Conservation (phyloP, 2,797 vertebrate species). For the Myotis vivesi region DNA sequence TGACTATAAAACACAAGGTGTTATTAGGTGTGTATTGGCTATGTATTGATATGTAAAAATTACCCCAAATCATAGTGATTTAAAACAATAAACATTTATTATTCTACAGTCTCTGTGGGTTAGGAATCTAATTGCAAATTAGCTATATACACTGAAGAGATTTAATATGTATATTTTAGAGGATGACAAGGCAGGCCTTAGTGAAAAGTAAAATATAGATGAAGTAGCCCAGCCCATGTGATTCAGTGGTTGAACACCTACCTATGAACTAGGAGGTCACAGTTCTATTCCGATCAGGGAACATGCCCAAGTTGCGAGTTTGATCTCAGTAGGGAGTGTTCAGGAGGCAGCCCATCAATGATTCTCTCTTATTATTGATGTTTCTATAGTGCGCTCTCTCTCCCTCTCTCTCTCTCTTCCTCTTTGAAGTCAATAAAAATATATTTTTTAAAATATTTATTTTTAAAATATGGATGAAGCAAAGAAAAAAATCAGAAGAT, state of each 20-base stretch:
- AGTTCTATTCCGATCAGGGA: too few relatives aligned
- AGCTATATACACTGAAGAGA: neutral
- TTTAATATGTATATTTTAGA: neutral
- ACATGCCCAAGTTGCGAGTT: too few relatives aligned
- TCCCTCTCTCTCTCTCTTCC: too few relatives aligned
- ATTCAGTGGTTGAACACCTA: too few relatives aligned
- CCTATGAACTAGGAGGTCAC: too few relatives aligned
- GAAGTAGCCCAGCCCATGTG: neutral
- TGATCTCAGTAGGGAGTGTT: too few relatives aligned
- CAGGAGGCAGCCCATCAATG: too few relatives aligned
- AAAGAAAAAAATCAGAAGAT: neutral
- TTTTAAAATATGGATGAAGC: neutral
- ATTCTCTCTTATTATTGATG: too few relatives aligned
- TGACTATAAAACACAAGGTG: neutral
- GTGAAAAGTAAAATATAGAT: neutral
- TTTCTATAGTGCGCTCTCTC: too few relatives aligned
- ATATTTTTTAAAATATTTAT: too few relatives aligned
- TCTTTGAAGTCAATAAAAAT: too few relatives aligned
- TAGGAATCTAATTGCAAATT: neutral
- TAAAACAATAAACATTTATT: neutral
- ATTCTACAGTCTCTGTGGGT: neutral
- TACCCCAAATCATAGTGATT: neutral
- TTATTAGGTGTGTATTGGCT: neutral
- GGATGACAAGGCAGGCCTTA: neutral
- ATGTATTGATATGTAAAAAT: neutral